Evolutionary conservation across 2,888 invertebrate genomes (phyloP), one percentile per base, ranked within the genome.

Genomic region (Panopea generosa): DNA sequence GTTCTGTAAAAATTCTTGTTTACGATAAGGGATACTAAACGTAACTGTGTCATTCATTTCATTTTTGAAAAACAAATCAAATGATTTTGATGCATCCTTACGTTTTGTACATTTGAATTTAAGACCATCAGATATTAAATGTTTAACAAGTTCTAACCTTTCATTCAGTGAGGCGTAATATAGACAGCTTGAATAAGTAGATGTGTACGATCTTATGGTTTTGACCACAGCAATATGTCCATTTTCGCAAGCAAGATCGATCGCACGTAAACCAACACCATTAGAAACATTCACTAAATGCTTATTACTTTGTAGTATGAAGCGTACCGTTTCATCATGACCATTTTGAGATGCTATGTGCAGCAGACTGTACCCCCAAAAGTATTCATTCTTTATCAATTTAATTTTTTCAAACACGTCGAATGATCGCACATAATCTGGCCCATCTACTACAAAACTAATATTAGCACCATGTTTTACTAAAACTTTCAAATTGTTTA

Each of bases 361-460:
- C 29, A 73, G 40, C 1, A 66, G 24, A 22, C 66, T 49, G 29
- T 66, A 73, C 16, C 72, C 66, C 6, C 38, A 61, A 61, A 49
- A 67, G 43, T 61, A 61, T 4, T 40, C 18, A 6, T n/a, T 24
- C 26, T 67, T 66, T 9, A 60, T 55, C 18, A 45, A 27, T 7
- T 71, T 52, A 14, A 55, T 2, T 4, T 50, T 38, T 6, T 18
- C 20, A 38, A 38, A 33, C 33, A 33, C 24, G 2, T 18, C 20
- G 22, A 26, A 38, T 38, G 33, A 18, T 7, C 1, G 6, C 40
- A 52, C 40, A 3, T 40, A 11, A 20, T 40, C 16, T 20, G 53
- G 11, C 16, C 47, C 18, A 29, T 43, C 24, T 16, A 62, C 47
- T 16, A 18, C 26, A 50, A 73, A 73, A 3, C 40, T 38, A 1